Conservation (phyloP, 2,113 vertebrate species). For the Cephalopholis sonnerati region DNA sequence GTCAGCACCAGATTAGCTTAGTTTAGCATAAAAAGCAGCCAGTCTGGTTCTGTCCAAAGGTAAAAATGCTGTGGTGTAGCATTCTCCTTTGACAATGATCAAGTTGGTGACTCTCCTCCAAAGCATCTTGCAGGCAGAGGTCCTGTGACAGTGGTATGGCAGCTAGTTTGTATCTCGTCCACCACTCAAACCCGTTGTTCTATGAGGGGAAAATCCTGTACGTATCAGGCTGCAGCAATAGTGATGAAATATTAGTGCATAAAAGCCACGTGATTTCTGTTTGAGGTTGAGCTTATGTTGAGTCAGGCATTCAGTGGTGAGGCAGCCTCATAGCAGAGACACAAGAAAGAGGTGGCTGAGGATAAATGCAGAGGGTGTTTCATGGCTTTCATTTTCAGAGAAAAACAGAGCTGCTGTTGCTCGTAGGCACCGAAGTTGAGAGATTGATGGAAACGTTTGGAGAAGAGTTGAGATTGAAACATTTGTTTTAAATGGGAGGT, state of each 20-base stretch:
- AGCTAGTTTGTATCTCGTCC: background rate
- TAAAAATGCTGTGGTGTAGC: background rate
- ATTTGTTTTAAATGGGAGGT: background rate
- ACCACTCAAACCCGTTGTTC: background rate
- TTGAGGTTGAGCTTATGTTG: slow-evolving; percentile 20
- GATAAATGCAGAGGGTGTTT: slow-evolving; percentile 5
- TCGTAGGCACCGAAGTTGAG: background rate
- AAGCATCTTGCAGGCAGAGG: background rate
- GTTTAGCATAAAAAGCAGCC: background rate
- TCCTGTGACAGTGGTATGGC: background rate
- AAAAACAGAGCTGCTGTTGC: slow-evolving; percentile 15
- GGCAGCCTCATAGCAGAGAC: slow-evolving; percentile 1
- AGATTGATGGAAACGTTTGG: slow-evolving; percentile 1
- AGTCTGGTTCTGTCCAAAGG: background rate
- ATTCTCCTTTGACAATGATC: background rate
- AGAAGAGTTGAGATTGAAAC: background rate
- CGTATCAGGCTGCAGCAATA: background rate
- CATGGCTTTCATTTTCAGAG: slow-evolving; percentile 24
- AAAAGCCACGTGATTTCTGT: slow-evolving; percentile 2
- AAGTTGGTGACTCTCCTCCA: background rate
- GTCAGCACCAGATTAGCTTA: background rate
- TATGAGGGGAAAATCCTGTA: background rate
- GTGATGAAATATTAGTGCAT: slow-evolving; percentile 15
- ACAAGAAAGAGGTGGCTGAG: background rate
- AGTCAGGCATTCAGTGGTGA: slow-evolving; percentile 31